Base-by-base conservation (phyloP, 2,113 vertebrate species). In the Astur gentilis region DNA sequence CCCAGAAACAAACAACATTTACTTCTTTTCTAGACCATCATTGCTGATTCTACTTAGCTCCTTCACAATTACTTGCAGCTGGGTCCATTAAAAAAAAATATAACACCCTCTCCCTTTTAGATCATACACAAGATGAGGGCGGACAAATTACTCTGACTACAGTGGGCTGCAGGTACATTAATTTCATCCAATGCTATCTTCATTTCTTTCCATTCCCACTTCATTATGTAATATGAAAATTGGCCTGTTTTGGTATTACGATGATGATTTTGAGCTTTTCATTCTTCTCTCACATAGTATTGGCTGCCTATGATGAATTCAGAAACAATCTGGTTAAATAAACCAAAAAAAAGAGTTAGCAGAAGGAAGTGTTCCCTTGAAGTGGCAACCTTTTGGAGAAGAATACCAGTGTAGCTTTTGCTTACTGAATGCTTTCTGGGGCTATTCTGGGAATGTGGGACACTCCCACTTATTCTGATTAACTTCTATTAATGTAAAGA, bases 221-320 rank as follows among this genome's bases (percentile, higher is more conserved):
- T 99, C 99, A 98, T 98, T 97, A 89, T 31, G 96, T 99, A 99
- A 99, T 99, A 98, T 98, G 98, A 99, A 99, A 99, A 99, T 99
- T 98, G 98, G 97, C 65, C 90, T 96, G 50, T 97, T 98, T 98
- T 98, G 96, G 98, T 98, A 98, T 98, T 98, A 97, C 98, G 98
- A 98, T 97, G 96, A 98, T 98, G 98, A 98, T 98, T 98, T 98
- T 98, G 89, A 95, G 97, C 97, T 96, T 96, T 96, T 98, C 98
- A 98, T 99, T 99, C 98, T 98, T 99, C 98, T 98, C 79, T 98
- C 89, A 87, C 83, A 84, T 72, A 92, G 88, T 92, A 57, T 83
- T 96, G 93, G 92, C 95, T 98, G 92, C 87, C 64, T 95, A 96
- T 95, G 70, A 93, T 83, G 62, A 94, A 93, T 96, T 97, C 89